phyloP scores from a whole-genome alignment of 2,113 vertebrate genomes.

The Conger conger region DNA sequence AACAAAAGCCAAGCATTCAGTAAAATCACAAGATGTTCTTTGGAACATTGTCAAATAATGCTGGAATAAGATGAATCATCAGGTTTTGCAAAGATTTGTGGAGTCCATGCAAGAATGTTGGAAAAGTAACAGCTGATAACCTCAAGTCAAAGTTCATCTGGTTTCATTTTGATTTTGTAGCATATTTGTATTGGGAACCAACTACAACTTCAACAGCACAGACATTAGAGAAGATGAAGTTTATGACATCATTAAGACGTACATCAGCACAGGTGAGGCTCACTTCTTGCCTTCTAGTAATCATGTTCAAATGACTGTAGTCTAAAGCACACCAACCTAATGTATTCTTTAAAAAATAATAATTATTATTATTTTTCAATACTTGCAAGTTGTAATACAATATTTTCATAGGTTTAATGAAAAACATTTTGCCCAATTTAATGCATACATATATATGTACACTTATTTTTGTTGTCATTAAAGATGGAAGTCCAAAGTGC shows the following conservation, averaged over 20 bases:
- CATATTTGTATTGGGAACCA: constrained; percentile 48
- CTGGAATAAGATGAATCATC: too few species aligned
- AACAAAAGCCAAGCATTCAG: too few species aligned
- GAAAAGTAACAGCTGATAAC: neutral
- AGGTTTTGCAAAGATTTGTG: too few species aligned
- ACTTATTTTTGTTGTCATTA: constrained; percentile 9
- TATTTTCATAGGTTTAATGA: too few species aligned
- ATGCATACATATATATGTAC: neutral
- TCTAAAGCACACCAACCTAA: neutral
- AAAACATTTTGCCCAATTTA: neutral
- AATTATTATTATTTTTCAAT: neutral
- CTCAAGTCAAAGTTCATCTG: neutral
- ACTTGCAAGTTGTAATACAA: neutral
- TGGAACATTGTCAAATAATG: too few species aligned
- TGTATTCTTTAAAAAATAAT: neutral
- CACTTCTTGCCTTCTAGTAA: neutral
- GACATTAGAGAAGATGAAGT: constrained; percentile 54
- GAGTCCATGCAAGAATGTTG: neutral
- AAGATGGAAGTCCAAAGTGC: constrained; percentile 57
- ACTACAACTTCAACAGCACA: constrained; percentile 46
- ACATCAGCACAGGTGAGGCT: constrained; percentile 60
- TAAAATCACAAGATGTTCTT: too few species aligned
- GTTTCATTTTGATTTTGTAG: constrained; percentile 43
- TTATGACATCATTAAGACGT: constrained; percentile 55
- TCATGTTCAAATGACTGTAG: neutral